Conservation (phyloP, 2,888 invertebrate genomes). For the Heliothis peltigera region DNA sequence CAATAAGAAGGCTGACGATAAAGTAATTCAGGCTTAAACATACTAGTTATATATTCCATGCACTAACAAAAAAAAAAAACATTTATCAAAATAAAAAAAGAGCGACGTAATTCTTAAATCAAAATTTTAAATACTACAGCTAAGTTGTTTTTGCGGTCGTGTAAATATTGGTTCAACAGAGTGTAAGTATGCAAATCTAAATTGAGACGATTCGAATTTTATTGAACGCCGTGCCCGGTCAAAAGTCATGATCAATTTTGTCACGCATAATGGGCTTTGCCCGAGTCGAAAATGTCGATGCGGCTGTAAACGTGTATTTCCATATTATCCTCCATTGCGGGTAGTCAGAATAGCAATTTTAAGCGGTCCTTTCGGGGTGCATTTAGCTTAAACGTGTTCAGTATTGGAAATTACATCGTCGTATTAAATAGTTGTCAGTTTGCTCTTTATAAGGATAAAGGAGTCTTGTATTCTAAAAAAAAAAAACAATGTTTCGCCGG, state of each 20-base stretch:
- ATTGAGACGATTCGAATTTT: constrained; percentile 39
- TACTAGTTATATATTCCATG: no score
- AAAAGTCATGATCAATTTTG: constrained; percentile 56
- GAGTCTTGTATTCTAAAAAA: no score
- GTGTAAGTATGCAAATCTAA: constrained; percentile 43
- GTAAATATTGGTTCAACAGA: constrained; percentile 8
- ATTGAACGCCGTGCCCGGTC: constrained; percentile 34
- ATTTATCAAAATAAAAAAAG: no score
- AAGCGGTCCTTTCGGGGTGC: constrained; percentile 28
- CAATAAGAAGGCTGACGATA: no score
- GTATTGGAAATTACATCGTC: constrained; percentile 33
- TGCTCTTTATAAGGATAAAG: constrained; percentile 14
- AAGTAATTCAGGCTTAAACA: no score
- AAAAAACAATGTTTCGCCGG: no score
- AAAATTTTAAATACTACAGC: neutral
- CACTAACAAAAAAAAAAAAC: no score
- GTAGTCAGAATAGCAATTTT: constrained; percentile 45
- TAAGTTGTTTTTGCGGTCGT: constrained; percentile 8
- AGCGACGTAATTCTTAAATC: neutral
- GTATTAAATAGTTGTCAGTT: constrained; percentile 27
- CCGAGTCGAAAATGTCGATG: constrained; percentile 50
- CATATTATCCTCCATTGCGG: constrained; percentile 50
- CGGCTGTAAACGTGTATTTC: constrained; percentile 48
- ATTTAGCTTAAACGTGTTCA: constrained; percentile 49
- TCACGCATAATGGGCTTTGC: constrained; percentile 50